These are phyloP conservation scores for Epinephelus coioides DNA, from an alignment of 2,797 vertebrate genomes.

Conservation along the genomic window DNA sequence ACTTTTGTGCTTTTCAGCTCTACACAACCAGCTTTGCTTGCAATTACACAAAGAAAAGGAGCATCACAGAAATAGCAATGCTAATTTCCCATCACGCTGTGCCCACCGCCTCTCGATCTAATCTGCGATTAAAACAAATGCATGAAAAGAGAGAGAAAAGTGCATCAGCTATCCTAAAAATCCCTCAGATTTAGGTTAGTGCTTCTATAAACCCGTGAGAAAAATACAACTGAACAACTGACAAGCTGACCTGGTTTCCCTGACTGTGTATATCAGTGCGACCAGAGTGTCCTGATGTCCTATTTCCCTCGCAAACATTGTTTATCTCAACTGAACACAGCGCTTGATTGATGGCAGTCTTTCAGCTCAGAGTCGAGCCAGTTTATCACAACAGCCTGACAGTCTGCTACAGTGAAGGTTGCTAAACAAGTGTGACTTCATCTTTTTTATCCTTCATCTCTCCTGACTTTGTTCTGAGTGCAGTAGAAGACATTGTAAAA, in stretches of 20 bases:
- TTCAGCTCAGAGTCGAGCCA: constrained; percentile 9
- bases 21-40: not conserved
- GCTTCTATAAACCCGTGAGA: constrained; percentile 56
- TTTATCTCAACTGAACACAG: constrained; percentile 49
- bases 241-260: constrained; percentile 67
- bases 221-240: constrained; percentile 57
- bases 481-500: not conserved
- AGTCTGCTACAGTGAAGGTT: constrained; percentile 5
- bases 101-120: constrained; percentile 14
- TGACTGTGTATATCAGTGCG: constrained; percentile 41
- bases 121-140: constrained; percentile 35
- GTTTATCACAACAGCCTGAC: constrained; percentile 35
- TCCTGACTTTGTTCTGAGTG: not conserved
- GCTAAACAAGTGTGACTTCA: constrained; percentile 6
- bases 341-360: constrained; percentile 61
- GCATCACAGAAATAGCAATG: constrained; percentile 26
- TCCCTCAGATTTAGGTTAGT: constrained; percentile 63
- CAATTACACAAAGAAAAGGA: constrained; percentile 33
- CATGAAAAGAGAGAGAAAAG: constrained; percentile 26
- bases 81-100: constrained; percentile 22
- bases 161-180: constrained; percentile 36
- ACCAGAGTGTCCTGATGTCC: constrained; percentile 46
- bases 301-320: constrained; percentile 52
- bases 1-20: not conserved
- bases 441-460: constrained; percentile 15